These are phyloP conservation scores for Mastomys coucha DNA, from an alignment of 2,113 vertebrate genomes.

Conservation along the genomic window DNA sequence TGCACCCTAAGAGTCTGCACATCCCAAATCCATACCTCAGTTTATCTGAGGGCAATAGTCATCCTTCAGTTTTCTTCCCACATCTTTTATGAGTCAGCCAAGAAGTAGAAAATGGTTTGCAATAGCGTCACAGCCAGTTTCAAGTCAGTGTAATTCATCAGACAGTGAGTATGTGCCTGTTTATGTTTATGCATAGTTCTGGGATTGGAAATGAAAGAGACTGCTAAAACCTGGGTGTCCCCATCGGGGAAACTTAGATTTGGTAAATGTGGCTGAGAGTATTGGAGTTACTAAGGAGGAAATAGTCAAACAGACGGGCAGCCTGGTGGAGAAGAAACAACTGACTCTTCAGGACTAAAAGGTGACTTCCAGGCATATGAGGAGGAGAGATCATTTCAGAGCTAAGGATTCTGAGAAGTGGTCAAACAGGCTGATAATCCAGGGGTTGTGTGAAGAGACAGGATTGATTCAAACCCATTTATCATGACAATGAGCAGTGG, in stretches of 20 bases:
- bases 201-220: not conserved
- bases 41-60: not conserved
- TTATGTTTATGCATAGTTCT: not conserved
- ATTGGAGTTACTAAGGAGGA: not conserved
- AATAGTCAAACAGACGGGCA: not conserved
- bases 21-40: not conserved
- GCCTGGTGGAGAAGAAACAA: not conserved
- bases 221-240: not conserved
- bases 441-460: not conserved
- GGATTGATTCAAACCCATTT: not conserved
- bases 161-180: not conserved
- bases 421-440: not conserved
- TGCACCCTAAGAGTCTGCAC: not conserved
- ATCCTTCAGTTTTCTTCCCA: slow-evolving; percentile 29
- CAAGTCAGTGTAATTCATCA: not conserved
- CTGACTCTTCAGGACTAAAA: not conserved
- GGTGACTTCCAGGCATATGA: not conserved
- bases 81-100: not conserved
- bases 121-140: not conserved
- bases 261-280: not conserved
- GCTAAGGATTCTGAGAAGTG: not conserved
- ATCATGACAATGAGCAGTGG: not conserved
- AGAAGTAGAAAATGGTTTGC: slow-evolving; percentile 11
- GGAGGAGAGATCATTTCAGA: not conserved
- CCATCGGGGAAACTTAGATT: not conserved